These are phyloP conservation scores for Onchidella celtica DNA, from an alignment of 2,888 invertebrate species.

Conservation along the genomic window DNA sequence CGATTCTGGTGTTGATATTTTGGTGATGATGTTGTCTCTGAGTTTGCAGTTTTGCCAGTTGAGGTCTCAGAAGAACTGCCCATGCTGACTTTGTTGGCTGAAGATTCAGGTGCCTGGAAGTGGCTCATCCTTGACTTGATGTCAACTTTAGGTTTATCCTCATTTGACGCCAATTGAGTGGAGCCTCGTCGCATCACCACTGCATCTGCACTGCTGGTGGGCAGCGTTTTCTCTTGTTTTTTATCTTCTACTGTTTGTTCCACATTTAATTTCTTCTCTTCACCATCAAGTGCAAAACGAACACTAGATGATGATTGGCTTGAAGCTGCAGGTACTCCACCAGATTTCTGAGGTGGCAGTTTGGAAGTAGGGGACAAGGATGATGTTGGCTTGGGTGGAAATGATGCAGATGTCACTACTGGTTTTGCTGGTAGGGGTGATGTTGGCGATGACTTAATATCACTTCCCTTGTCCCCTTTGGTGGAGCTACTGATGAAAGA, in stretches of 20 bases:
- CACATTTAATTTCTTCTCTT: background rate
- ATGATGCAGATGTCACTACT: background rate
- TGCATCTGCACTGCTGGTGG: background rate
- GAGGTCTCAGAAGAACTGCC: conserved; percentile 12
- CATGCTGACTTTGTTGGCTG: background rate
- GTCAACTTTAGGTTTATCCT: background rate
- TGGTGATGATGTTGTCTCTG: conserved; percentile 54
- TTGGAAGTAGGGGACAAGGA: background rate
- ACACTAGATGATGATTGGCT: conserved; percentile 7
- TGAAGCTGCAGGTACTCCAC: background rate
- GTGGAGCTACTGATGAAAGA: background rate
- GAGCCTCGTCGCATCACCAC: background rate
- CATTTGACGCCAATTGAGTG: background rate
- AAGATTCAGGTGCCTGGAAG: conserved; percentile 1
- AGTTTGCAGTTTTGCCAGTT: conserved; percentile 21
- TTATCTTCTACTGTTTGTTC: background rate
- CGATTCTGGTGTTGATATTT: conserved; percentile 66
- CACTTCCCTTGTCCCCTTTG: background rate
- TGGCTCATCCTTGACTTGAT: conserved; percentile 24
- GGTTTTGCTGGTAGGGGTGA: background rate
- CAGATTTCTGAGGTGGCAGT: background rate
- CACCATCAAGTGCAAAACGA: background rate
- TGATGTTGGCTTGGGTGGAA: background rate
- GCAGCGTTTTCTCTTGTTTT: background rate
- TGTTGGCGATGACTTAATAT: conserved; percentile 2